Evolutionary conservation across 2,797 vertebrate genomes (phyloP).

Genomic region (Darevskia mixta): DNA sequence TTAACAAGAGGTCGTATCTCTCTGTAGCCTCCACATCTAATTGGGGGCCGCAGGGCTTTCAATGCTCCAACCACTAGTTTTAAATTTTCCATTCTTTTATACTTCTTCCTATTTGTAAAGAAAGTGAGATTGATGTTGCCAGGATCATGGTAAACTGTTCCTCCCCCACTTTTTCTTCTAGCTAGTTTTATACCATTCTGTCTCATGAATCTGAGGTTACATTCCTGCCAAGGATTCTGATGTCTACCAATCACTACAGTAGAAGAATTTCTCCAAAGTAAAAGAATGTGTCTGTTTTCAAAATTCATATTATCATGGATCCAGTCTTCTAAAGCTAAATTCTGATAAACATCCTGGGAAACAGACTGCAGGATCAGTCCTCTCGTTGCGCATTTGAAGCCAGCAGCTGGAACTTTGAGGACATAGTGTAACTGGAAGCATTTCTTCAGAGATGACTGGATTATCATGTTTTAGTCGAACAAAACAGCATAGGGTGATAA

Average conservation of each 20-base stretch:
- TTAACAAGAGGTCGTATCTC: conserved; percentile 89
- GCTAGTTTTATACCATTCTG: conserved; percentile 84
- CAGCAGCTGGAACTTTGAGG: conserved; percentile 62
- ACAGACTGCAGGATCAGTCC: conserved; percentile 84
- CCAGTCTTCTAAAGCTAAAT: conserved; percentile 96
- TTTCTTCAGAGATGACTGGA: conserved; percentile 71
- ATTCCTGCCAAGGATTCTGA: conserved; percentile 96
- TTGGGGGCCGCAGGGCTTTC: conserved; percentile 77
- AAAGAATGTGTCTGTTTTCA: conserved; percentile 80
- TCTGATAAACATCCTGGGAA: conserved; percentile 88
- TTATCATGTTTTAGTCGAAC: conserved; percentile 64
- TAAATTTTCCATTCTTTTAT: conserved; percentile 89
- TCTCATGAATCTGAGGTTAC: conserved; percentile 85
- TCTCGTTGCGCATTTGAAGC: conserved; percentile 69
- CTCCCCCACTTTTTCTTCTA: conserved; percentile 92
- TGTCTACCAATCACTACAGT: conserved; percentile 93
- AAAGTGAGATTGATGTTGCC: conserved; percentile 97
- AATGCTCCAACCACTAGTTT: conserved; percentile 86
- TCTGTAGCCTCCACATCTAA: conserved; percentile 87
- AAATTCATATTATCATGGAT: conserved; percentile 89
- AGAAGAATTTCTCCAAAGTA: conserved; percentile 91
- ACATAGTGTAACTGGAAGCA: conserved; percentile 61
- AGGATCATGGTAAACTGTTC: conserved; percentile 93
- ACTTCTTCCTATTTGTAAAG: conserved; percentile 88
- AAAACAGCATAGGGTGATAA: fast-evolving